Evolutionary conservation across 2,888 invertebrate genomes (phyloP).

Genomic region (Phrixothrix hirtus): DNA sequence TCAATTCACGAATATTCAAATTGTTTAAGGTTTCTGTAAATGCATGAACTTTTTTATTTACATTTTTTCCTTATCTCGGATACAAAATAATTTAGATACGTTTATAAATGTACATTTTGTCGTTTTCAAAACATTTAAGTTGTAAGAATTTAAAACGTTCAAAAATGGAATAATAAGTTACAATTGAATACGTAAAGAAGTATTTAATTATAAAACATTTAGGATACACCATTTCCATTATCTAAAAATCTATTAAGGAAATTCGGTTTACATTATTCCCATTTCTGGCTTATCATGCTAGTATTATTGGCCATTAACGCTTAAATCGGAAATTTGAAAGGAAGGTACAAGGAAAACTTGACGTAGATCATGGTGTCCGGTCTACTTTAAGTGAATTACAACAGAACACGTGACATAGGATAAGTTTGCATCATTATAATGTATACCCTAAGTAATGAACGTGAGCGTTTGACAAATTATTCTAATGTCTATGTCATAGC

Average conservation of each 20-base stretch:
- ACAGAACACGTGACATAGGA: background rate
- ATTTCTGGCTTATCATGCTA: conserved; percentile 40
- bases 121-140: background rate
- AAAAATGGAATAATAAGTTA: background rate
- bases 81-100: conserved; percentile 1
- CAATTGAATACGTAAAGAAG: no score
- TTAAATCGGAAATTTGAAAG: conserved; percentile 50
- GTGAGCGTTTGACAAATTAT: background rate
- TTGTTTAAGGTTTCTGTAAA: conserved; percentile 8
- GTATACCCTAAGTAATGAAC: no score
- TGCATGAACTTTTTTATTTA: conserved; percentile 6
- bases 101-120: no score
- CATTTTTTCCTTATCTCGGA: conserved; percentile 3
- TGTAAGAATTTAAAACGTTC: background rate
- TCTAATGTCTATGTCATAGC: no score
- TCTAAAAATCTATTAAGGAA: conserved; percentile 24
- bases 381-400: conserved; percentile 6
- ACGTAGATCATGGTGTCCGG: conserved; percentile 5
- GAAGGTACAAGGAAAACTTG: conserved; percentile 40
- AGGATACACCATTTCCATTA: conserved; percentile 22
- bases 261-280: conserved; percentile 26
- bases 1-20: conserved; percentile 23
- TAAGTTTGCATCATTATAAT: conserved; percentile 2
- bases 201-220: conserved; percentile 17
- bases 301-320: conserved; percentile 49